phyloP scores from a whole-genome alignment of 2,113 vertebrate genomes.

The Crotalus horridus region DNA sequence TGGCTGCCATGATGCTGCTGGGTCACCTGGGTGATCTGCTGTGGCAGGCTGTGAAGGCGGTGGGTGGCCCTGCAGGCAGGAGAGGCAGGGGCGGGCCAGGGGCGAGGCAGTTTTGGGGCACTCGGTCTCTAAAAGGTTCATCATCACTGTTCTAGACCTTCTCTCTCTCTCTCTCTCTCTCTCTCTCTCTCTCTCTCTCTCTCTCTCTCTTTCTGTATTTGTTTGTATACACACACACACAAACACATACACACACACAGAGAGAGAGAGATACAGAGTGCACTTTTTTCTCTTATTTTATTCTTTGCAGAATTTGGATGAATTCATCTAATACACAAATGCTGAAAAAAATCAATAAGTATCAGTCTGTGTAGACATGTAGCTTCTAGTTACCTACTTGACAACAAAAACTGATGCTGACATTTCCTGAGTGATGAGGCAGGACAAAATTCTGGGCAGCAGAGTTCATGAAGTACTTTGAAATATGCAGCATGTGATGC shows the following conservation, averaged over 20 bases:
- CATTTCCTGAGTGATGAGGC: constrained; percentile 1
- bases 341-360: neutral
- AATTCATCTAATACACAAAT: neutral
- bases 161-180: too few relatives aligned
- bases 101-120: too few relatives aligned
- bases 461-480: neutral
- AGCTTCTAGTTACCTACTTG: neutral
- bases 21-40: too few relatives aligned
- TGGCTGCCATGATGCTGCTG: too few relatives aligned
- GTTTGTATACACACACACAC: neutral
- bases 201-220: neutral
- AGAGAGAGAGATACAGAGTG: neutral
- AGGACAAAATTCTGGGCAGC: neutral
- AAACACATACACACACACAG: neutral
- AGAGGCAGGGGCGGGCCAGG: too few relatives aligned
- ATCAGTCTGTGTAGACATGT: neutral
- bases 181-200: too few relatives aligned
- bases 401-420: constrained; percentile 11
- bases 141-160: too few relatives aligned
- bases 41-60: too few relatives aligned
- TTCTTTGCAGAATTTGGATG: neutral
- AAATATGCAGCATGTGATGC: neutral
- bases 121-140: too few relatives aligned
- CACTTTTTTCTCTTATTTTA: too few relatives aligned
- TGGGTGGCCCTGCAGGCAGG: too few relatives aligned